Percentiles rank a stretch among this genome's conserved stretches.
phyloP scores from a whole-genome alignment of 2,113 vertebrate species.

The Acrocephalus kingi region DNA sequence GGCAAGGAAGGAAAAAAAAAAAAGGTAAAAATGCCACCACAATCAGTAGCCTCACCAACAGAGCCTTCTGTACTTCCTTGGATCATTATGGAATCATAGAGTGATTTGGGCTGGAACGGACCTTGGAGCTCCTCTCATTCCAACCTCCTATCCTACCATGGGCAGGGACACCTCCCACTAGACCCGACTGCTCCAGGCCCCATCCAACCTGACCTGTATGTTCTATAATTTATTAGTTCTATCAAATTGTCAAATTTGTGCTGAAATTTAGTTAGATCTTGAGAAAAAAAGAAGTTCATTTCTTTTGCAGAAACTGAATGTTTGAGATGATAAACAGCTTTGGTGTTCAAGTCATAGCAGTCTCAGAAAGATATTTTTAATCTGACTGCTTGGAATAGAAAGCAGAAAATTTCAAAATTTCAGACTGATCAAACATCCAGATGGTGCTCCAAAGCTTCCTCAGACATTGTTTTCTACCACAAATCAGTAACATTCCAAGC shows the following conservation, averaged over 20 bases:
- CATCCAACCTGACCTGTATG: background rate
- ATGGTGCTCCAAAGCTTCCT: background rate
- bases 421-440: background rate
- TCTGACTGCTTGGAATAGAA: constrained; percentile 28
- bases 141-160: background rate
- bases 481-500: background rate
- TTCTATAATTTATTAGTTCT: constrained; percentile 54
- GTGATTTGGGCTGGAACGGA: background rate
- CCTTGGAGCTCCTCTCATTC: background rate
- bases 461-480: background rate
- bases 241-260: constrained; percentile 66
- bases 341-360: constrained; percentile 3
- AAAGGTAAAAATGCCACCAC: background rate
- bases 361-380: constrained; percentile 24
- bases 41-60: background rate
- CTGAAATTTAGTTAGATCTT: constrained; percentile 9
- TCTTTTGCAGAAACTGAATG: constrained; percentile 46
- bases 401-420: constrained; percentile 14
- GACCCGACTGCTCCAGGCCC: background rate
- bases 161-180: background rate
- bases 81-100: background rate
- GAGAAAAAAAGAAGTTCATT: background rate
- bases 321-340: constrained; percentile 22
- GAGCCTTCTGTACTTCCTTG: background rate
- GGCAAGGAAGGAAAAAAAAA: background rate